phyloP scores from a whole-genome alignment of 2,888 invertebrate species.

The Imbricaverruca yamaguchii region DNA sequence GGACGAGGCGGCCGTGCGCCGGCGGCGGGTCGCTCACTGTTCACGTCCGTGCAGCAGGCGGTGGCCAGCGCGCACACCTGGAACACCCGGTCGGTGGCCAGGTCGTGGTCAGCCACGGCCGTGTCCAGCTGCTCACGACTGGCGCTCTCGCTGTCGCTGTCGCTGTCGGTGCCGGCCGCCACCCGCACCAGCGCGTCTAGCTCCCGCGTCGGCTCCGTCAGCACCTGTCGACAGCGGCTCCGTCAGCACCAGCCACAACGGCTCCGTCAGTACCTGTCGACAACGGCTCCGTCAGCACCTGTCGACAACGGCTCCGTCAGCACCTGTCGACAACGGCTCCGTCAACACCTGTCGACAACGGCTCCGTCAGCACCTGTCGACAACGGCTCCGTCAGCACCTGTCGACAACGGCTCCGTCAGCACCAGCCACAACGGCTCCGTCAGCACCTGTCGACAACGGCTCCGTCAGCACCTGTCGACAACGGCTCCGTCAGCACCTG shows the following conservation, averaged over 20 bases:
- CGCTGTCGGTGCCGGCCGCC: not conserved
- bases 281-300: no score
- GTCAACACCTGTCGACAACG: no score
- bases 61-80: conserved; percentile 8
- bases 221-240: not conserved
- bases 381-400: not conserved
- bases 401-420: not conserved
- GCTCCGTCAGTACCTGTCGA: no score
- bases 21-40: not conserved
- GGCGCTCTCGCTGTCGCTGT: not conserved
- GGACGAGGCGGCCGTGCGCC: no score
- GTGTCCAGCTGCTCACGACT: not conserved
- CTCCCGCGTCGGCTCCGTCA: not conserved
- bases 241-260: no score
- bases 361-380: no score
- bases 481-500: not conserved
- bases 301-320: no score
- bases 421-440: not conserved
- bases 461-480: no score
- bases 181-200: not conserved
- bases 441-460: not conserved
- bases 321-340: no score
- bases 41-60: not conserved
- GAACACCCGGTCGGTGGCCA: not conserved
- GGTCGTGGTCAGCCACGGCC: conserved; percentile 1